Evolutionary conservation across 1,140 invertebrate genomes (phyloP), one percentile per base, ranked within the genome.

Genomic region (Rhagoletis pomonella): DNA sequence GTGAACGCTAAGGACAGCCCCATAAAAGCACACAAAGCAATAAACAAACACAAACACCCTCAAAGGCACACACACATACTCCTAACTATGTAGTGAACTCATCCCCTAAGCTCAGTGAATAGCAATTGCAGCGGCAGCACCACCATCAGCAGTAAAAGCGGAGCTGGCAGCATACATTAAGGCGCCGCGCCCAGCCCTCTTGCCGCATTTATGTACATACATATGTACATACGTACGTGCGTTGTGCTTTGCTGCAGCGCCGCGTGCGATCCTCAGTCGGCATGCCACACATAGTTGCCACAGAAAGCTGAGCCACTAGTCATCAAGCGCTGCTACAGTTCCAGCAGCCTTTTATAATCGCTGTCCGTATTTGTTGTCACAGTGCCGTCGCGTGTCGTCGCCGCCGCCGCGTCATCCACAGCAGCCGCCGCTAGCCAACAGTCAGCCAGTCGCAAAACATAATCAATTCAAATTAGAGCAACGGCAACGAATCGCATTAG

Each of bases 381-480:
- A 81, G 73, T 81, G 73, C 73, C 73, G 69, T 50, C 69, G 69
- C 12, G 60, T n/a, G 60, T 62, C 50, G 29, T 12, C 62, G 62
- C 4, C 69, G 44, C 44, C 69, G 73, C 73, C 47, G 47, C 64
- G n/a, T 17, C 12, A 14, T 17, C 12, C 12, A 4, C 60, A 62
- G 60, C 60, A 55, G 50, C 60, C 9, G 64, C 47, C 73, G 73
- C 47, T 47, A 81, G 42, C 67, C 67, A 7, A 14, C 60, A 62
- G n/a, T 14, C 60, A 62, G 29, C 12, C n/a, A n/a, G 60, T 62
- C 60, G 60, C 60, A 81, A 44, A 81, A 81, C 73, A 81, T 81
- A 81, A 81, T 81, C 73, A 81, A 81, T 81, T 81, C 73, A 81
- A 81, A 81, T 81, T 81, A 81, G 73, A 81, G 73, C 47, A 81